Evolutionary conservation across 2,888 invertebrate species (phyloP), one percentile per base, ranked within the genome.

Genomic region (Trimorus sp.): DNA sequence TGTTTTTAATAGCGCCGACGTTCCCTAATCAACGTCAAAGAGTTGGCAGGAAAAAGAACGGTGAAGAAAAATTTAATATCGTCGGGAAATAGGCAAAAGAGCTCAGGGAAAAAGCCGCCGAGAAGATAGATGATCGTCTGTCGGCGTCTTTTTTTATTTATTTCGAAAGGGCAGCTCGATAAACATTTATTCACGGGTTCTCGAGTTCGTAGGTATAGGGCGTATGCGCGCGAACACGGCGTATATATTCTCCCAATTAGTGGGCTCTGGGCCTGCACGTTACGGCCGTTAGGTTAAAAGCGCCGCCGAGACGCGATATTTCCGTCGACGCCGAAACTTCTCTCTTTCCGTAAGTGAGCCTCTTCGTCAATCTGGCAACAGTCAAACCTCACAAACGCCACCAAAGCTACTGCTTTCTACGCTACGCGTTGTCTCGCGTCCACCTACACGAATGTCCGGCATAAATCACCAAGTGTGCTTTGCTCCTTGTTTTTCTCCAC

Each of bases 211-310:
- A 82, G 84, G 75, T 83, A 83, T 77, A 65, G 26, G 4, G 69
- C 42, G 63, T 78, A 74, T 63, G 73, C 85, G 83, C 79, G 79
- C 82, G 83, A 84, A 85, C 84, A 84, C 84, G 85, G 86, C 84
- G 85, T 82, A 86, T 87, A 87, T 86, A 87, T 86, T 86, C 89
- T 90, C 87, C 91, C 91, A 91, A 91, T 91, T 91, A 91, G 91
- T 90, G 91, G 86, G 87, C 87, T 89, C 87, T 84, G 84, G 87
- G 73, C 81, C 84, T 84, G 81, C 86, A 84, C 85, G 86, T 85
- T 86, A 86, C 87, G 85, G 85, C 85, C 84, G 86, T 88, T 87
- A 84, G 81, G 84, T 89, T 89, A 88, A 89, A 89, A 90, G 88
- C 87, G 89, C 84, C 87, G 86, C 83, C 87, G 26, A 26, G 82